phyloP scores from a whole-genome alignment of 2,797 vertebrate species.

The Numenius phaeopus region DNA sequence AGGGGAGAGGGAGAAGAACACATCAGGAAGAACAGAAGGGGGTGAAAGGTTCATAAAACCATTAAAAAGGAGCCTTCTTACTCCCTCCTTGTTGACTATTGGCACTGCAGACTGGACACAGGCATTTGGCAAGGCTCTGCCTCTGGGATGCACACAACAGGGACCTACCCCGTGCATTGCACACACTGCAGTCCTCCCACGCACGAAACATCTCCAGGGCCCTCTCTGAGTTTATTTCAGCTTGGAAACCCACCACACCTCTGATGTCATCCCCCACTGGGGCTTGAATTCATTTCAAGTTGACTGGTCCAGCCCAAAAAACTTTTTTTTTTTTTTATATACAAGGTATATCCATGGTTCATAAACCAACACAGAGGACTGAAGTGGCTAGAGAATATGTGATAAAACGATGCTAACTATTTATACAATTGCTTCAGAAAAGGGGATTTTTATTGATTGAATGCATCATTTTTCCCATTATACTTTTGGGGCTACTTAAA shows the following conservation, averaged over 20 bases:
- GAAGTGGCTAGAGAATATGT: conserved; percentile 24
- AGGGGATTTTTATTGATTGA: conserved; percentile 45
- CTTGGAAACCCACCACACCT: conserved; percentile 49
- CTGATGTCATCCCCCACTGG: conserved; percentile 48
- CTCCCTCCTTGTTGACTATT: neutral
- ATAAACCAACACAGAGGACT: conserved; percentile 14
- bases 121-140: neutral
- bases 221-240: conserved; percentile 17
- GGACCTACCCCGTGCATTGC: neutral
- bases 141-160: neutral
- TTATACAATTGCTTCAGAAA: conserved; percentile 27
- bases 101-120: neutral
- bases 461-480: conserved; percentile 37
- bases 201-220: conserved; percentile 19
- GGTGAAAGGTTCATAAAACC: neutral
- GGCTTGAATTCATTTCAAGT: conserved; percentile 38
- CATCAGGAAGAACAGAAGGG: neutral
- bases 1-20: neutral
- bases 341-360: neutral
- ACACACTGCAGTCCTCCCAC: conserved; percentile 32
- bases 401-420: conserved; percentile 40
- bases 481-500: conserved; percentile 46
- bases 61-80: neutral
- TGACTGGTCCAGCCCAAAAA: neutral
- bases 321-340: neutral